Evolutionary conservation across 1,140 invertebrate genomes (phyloP).

Genomic region (Liolophura sinensis): DNA sequence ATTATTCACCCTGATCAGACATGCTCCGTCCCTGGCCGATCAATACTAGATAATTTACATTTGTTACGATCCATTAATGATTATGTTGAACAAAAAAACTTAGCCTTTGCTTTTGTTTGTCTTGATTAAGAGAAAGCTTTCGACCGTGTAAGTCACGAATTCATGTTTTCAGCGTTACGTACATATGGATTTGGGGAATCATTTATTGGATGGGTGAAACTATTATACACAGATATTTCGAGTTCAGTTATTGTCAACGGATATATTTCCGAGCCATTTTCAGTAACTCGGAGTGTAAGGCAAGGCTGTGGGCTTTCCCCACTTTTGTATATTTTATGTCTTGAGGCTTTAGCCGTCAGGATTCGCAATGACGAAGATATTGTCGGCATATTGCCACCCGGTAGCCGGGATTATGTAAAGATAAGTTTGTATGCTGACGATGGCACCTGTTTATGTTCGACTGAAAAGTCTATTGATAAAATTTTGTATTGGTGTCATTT

Average conservation of each 20-base stretch:
- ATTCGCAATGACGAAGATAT: slow-evolving; percentile 20
- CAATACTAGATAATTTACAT: slow-evolving; percentile 34
- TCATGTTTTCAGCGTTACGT: slow-evolving; percentile 21
- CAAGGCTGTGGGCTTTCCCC: slow-evolving; percentile 57
- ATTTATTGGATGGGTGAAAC: slow-evolving; percentile 30
- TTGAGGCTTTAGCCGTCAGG: slow-evolving; percentile 46
- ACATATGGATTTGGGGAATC: slow-evolving; percentile 22
- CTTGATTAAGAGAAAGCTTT: slow-evolving; percentile 34
- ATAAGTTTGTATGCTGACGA: slow-evolving; percentile 33
- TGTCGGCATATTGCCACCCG: slow-evolving; percentile 27
- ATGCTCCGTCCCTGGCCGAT: slow-evolving; percentile 19
- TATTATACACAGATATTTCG: slow-evolving; percentile 25
- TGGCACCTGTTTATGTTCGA: slow-evolving; percentile 18
- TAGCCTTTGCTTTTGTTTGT: slow-evolving; percentile 18
- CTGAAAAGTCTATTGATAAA: slow-evolving; percentile 16
- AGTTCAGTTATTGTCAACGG: slow-evolving; percentile 31
- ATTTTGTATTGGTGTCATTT: slow-evolving; percentile 16
- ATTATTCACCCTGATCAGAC: slow-evolving; percentile 29
- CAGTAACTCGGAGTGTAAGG: slow-evolving; percentile 42
- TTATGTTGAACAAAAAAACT: slow-evolving; percentile 27
- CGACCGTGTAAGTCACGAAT: slow-evolving; percentile 25
- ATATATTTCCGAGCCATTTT: slow-evolving; percentile 36
- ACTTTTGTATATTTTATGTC: slow-evolving; percentile 55
- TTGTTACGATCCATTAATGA: slow-evolving; percentile 28
- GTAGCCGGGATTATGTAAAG: slow-evolving; percentile 16